Conservation (phyloP, 2,888 invertebrate genomes). For the Alviniconcha strummeri region DNA sequence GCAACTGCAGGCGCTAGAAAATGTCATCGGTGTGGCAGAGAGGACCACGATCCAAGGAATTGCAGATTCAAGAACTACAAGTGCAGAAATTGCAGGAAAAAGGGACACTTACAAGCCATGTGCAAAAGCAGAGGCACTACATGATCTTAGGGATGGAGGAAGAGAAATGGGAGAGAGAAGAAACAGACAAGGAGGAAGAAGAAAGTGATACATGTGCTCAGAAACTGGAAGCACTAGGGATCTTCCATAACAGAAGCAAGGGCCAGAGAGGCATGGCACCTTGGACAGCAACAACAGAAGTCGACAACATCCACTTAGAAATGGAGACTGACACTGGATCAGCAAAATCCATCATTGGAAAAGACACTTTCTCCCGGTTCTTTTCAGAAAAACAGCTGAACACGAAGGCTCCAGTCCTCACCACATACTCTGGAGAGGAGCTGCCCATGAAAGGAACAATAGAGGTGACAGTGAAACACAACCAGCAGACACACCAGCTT, state of each 20-base stretch:
- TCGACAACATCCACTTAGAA: not conserved
- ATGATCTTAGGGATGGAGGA: not conserved
- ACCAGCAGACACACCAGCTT: not conserved
- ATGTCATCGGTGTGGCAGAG: not conserved
- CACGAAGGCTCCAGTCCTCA: not conserved
- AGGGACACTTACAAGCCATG: not conserved
- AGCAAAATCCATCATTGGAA: not conserved
- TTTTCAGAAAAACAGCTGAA: not conserved
- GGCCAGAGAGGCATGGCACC: not conserved
- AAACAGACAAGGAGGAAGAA: not conserved
- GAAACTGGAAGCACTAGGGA: not conserved
- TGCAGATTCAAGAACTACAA: conserved; percentile 1
- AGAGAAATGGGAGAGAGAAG: not conserved
- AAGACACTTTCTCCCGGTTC: not conserved
- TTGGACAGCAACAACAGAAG: not conserved
- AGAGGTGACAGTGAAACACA: not conserved
- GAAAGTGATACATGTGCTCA: not conserved
- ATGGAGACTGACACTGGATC: not conserved
- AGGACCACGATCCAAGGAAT: not conserved
- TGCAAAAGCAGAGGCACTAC: not conserved
- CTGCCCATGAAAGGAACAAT: not conserved
- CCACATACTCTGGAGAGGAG: not conserved
- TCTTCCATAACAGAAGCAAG: not conserved
- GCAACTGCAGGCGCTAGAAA: not conserved
- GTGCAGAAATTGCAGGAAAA: not conserved